phyloP scores from a whole-genome alignment of 1,140 invertebrate species.

The roundworm (Caenorhabditis elegans) region WBcel235 BX284605.5:4827001-4827500 shows the following conservation, averaged over 20 bases:
- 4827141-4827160: neutral
- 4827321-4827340: no score
- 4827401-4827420: slow-evolving; percentile 41
- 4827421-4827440: slow-evolving; percentile 36
- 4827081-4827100: neutral
- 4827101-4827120: neutral
- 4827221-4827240: neutral
- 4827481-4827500: slow-evolving; percentile 24
- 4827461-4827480: slow-evolving; percentile 17
- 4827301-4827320: neutral
- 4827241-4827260: neutral
- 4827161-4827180: neutral
- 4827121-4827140: slow-evolving; percentile 11
- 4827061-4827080: neutral
- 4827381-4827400: slow-evolving; percentile 43
- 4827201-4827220: neutral
- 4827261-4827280: neutral
- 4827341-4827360: neutral
- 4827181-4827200: neutral
- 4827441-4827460: slow-evolving; percentile 41
- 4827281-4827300: neutral
- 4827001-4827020: neutral
- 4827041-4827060: neutral
- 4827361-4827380: slow-evolving; percentile 41
- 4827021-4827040: neutral